Percentiles rank a stretch among this genome's conserved stretches.
Conservation (phyloP, 2,113 vertebrate genomes). For the Perca flavescens region DNA sequence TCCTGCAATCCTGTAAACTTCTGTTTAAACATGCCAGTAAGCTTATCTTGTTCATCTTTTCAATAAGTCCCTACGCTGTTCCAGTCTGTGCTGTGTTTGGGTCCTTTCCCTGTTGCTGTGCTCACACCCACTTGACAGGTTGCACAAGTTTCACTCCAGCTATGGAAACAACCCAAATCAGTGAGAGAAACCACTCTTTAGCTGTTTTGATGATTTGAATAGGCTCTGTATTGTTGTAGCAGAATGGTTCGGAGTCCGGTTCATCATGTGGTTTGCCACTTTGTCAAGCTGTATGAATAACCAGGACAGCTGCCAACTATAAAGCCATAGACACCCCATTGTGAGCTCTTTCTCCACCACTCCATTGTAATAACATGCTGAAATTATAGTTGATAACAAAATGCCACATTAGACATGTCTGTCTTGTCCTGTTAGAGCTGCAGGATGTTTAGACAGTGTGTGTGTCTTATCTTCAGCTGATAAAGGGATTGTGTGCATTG, state of each 20-base stretch:
- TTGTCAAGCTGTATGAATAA: slow-evolving; percentile 24
- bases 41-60: background rate
- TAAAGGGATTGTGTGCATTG: slow-evolving; percentile 2
- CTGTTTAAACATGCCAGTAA: background rate
- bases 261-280: slow-evolving; percentile 32
- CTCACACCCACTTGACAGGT: background rate
- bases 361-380: slow-evolving; percentile 23
- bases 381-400: slow-evolving; percentile 35
- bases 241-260: slow-evolving; percentile 42
- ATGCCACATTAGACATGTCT: background rate
- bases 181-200: slow-evolving; percentile 31
- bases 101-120: background rate
- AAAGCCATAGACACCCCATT: slow-evolving; percentile 18
- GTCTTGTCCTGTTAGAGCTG: slow-evolving; percentile 25
- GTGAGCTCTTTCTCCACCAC: background rate
- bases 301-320: slow-evolving; percentile 31
- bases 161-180: slow-evolving; percentile 17
- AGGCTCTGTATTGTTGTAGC: slow-evolving; percentile 47
- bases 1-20: background rate
- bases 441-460: slow-evolving; percentile 47
- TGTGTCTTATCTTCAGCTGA: slow-evolving; percentile 26
- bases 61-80: background rate
- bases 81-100: background rate
- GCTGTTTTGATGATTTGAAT: slow-evolving; percentile 26
- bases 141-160: slow-evolving; percentile 5